Evolutionary conservation across 2,888 invertebrate species (phyloP), one percentile per base, ranked within the genome.

Genomic region (Lucinisca nassula): DNA sequence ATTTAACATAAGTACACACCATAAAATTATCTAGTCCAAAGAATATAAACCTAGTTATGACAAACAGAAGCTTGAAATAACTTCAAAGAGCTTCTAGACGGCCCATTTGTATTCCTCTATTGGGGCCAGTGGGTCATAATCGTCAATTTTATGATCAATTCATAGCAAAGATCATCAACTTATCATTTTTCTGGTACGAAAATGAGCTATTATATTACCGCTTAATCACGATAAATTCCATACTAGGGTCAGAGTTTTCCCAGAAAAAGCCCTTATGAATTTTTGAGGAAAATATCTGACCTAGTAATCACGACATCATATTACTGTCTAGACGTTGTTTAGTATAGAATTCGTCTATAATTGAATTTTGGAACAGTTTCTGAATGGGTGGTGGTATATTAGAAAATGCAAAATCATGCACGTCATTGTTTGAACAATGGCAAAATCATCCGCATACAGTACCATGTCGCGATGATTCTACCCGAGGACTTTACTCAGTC

Each of bases 61-160:
- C 61, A 30, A 30, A 30, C 27, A 30, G 17, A 8, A 30, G 14
- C 61, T 30, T 30, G 27, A 61, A 61, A 61, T 61, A 61, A 61
- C 61, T 61, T 61, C 27, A 61, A 61, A 61, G 30, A n/a, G n/a
- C n/a, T 8, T 24, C 61, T 27, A 61, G 61, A 30, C 61, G 17
- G 27, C 24, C 30, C 2, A 61, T 61, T 61, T 27, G 61, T 61
- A 10, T 4, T 10, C 27, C 6, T 61, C 30, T 55, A 61, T 8
- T 61, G 61, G 30, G 61, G 8, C 61, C 30, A 61, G 3, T 27
- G 30, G 61, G 61, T 61, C 61, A 61, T 61, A 61, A 61, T 61
- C 30, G 61, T 4, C 61, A 61, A 61, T 61, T 61, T 61, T 61
- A 61, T 27, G 61, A 61, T 61, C 61, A 61, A 61, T 61, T 61